Conservation (phyloP, 2,888 invertebrate species). For the Oxytorus armatus region DNA sequence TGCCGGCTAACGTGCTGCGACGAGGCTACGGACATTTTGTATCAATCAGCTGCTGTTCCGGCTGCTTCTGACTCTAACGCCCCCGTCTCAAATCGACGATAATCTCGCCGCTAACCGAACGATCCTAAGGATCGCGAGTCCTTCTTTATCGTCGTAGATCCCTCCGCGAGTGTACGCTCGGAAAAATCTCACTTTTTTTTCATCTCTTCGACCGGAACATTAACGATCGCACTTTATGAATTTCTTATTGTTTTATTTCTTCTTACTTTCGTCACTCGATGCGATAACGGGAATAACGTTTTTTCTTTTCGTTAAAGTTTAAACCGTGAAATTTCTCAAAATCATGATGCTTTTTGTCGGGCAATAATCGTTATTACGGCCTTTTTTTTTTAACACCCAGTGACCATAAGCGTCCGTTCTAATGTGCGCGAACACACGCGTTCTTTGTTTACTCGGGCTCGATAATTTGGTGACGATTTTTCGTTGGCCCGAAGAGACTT, state of each 20-base stretch:
- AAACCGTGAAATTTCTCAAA: slow-evolving; percentile 7
- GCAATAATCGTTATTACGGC: slow-evolving; percentile 12
- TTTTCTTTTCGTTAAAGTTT: slow-evolving; percentile 8
- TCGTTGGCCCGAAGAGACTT: background rate
- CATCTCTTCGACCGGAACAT: background rate
- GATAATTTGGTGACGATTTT: slow-evolving; percentile 35
- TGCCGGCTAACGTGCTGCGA: slow-evolving; percentile 67
- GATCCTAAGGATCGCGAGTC: slow-evolving; percentile 13
- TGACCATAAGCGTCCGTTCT: slow-evolving; percentile 25
- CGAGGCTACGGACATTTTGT: slow-evolving; percentile 67
- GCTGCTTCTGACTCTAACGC: slow-evolving; percentile 55
- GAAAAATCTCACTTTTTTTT: background rate
- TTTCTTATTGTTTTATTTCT: background rate
- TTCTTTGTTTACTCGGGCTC: slow-evolving; percentile 56
- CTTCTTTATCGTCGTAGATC: background rate
- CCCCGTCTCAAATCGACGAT: slow-evolving; percentile 36
- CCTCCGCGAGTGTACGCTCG: background rate
- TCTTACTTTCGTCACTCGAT: background rate
- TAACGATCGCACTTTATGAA: background rate
- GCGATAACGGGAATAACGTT: background rate
- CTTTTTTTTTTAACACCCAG: background rate
- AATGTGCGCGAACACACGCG: slow-evolving; percentile 34
- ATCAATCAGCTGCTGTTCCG: slow-evolving; percentile 67
- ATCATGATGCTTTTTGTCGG: slow-evolving; percentile 12
- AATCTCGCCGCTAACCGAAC: slow-evolving; percentile 31